These are phyloP conservation scores for Geodia barretti DNA, from an alignment of 37 sponge, comb jelly and placozoan species.

Conservation along the genomic window DNA sequence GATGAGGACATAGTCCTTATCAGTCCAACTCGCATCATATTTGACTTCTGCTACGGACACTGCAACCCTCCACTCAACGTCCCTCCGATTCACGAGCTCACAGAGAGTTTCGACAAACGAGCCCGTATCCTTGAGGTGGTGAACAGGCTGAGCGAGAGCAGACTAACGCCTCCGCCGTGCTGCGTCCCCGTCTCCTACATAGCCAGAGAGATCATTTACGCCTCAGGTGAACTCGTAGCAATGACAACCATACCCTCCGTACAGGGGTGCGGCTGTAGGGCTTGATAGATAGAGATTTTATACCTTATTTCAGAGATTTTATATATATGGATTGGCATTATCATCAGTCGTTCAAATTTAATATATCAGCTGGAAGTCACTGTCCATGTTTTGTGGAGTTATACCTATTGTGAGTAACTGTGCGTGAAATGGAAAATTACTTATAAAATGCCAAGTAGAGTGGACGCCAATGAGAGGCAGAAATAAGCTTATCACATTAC, in stretches of 20 bases:
- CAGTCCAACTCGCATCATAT: not conserved
- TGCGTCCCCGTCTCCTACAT: conserved; percentile 3
- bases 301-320: no score
- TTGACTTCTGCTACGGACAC: conserved; percentile 24
- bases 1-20: not conserved
- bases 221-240: not conserved
- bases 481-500: no score
- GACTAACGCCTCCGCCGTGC: conserved; percentile 18
- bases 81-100: not conserved
- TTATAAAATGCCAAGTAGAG: no score
- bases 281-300: no score
- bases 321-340: no score
- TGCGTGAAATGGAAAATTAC: no score
- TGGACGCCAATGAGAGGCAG: no score
- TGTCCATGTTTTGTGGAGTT: not conserved
- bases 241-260: not conserved
- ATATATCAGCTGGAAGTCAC: not conserved
- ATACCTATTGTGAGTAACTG: no score
- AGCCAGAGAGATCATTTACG: not conserved
- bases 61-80: conserved; percentile 9
- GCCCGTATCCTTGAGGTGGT: not conserved
- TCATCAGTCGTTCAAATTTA: no score
- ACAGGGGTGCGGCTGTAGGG: not conserved
- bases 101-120: not conserved
- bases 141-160: not conserved